Base-by-base conservation (phyloP, 2,113 vertebrate genomes). In the Mus pahari region DNA sequence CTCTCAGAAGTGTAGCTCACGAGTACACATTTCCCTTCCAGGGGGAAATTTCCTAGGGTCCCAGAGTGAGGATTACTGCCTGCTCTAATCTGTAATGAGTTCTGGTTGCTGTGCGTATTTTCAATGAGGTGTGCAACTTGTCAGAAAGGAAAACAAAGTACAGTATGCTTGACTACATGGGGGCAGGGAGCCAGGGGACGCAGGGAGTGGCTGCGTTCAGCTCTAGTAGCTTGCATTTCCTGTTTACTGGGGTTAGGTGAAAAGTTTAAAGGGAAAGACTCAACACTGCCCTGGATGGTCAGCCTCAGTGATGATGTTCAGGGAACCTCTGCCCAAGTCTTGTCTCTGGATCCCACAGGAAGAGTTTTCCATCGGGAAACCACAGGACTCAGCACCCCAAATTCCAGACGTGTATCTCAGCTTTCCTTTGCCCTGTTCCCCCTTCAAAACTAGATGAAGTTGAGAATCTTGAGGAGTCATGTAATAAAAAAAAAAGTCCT, bases 141-240 rank as follows among this genome's bases (percentile, higher is more conserved):
- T 73, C 87, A 92, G 78, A 96, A 83, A 89, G 53, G 70, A 90
- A 96, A 95, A 78, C 84, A 95, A 62, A 97, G 77, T 73, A 81
- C 26, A 68, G 50, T 9, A 62, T 36, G 53, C 19, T 82, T 70
- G 58, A 39, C 12, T 88, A 70, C 36, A 42, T 3, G 6, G 66
- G 64, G 74, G n/a, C 39, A 64, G 70, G 74, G 45, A 33, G 64
- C 4, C 53, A 73, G 77, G 90, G 83, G 45, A 39, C n/a, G 33
- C 20, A 8, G 68, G 70, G 86, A 81, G 20, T 5, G 60, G 64
- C 33, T 97, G 79, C 16, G 78, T 94, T 97, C 71, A 94, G 94
- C 94, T 97, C 94, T 88, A 89, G 79, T 83, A 86, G 95, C 74
- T 97, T 95, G 90, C 93, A 93, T 95, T 98, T 98, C 97, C 97